Conservation (phyloP, 2,888 invertebrate species). For the Polydrusus cervinus region DNA sequence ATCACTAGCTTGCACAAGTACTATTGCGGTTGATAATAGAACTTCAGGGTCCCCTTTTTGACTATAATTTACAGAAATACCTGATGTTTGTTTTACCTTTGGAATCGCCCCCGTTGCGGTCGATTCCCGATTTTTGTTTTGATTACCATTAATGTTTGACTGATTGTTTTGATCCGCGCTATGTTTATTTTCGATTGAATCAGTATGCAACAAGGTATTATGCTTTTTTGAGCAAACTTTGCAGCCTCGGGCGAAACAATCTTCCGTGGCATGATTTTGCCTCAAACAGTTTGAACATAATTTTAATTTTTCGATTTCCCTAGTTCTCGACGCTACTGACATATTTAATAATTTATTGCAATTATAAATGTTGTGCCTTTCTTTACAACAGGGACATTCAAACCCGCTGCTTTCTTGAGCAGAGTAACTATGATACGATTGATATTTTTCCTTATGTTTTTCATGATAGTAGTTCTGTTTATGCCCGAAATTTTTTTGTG, state of each 20-base stretch:
- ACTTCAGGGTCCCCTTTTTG: neutral
- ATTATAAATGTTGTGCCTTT: neutral
- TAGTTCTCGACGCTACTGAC: neutral
- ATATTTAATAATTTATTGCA: neutral
- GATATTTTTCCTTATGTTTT: neutral
- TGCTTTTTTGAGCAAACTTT: slow-evolving; percentile 1
- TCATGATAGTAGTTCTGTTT: neutral
- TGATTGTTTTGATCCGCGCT: neutral
- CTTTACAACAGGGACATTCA: neutral
- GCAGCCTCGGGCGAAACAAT: neutral
- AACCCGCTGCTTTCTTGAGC: neutral
- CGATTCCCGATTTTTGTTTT: neutral
- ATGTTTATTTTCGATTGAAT: neutral
- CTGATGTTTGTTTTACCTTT: neutral
- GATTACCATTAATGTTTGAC: neutral
- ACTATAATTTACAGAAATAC: neutral
- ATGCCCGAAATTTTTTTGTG: neutral
- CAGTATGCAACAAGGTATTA: neutral
- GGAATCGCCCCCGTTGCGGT: too few relatives aligned
- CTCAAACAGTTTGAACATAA: neutral
- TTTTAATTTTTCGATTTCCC: neutral
- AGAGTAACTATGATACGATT: neutral
- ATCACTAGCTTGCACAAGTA: neutral
- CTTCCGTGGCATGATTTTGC: neutral
- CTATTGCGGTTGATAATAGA: neutral